These are phyloP conservation scores for Chloropsis cyanopogon DNA, from an alignment of 2,113 vertebrate genomes.

Conservation along the genomic window DNA sequence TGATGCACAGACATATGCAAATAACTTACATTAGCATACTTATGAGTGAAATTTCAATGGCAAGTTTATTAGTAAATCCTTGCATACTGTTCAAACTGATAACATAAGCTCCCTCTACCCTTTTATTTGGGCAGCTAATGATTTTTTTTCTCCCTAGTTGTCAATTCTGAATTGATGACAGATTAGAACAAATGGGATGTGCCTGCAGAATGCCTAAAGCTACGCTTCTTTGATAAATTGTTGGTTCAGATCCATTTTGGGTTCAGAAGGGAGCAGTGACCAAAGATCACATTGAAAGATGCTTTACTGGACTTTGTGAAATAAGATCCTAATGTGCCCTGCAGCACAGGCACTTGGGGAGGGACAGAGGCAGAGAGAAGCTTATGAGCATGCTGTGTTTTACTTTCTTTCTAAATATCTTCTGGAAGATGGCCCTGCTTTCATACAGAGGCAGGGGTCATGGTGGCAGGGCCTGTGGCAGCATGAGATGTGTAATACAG, in stretches of 20 bases:
- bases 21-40: constrained; percentile 48
- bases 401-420: background rate
- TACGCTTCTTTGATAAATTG: background rate
- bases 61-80: constrained; percentile 55
- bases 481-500: background rate
- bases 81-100: background rate
- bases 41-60: constrained; percentile 45
- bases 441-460: background rate
- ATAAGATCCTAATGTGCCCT: background rate
- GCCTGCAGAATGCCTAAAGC: background rate
- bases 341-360: accelerated
- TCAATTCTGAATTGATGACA: background rate
- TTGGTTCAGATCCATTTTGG: background rate
- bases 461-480: background rate
- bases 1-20: constrained; percentile 19
- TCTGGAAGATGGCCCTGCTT: background rate
- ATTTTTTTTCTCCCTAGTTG: background rate
- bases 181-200: background rate
- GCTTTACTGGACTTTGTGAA: background rate
- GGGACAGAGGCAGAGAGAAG: background rate
- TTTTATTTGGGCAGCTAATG: constrained; percentile 14
- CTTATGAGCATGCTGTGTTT: background rate
- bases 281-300: background rate
- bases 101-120: background rate
- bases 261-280: background rate